A percentile compares a stretch with the other conserved stretches of the same genome.
Conservation (phyloP, 2,113 vertebrate species). For the Mola mola region DNA sequence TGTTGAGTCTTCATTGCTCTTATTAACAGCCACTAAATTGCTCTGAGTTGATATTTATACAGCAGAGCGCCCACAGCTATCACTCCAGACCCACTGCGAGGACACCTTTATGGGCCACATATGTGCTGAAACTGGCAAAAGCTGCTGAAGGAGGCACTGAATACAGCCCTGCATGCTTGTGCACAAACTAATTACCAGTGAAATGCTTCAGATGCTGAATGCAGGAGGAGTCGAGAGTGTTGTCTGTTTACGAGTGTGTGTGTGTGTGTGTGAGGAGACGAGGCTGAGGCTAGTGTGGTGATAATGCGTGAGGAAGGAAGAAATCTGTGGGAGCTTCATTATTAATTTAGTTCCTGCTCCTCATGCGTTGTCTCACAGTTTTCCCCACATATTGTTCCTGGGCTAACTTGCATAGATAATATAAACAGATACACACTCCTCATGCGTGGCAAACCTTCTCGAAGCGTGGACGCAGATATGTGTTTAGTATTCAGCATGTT, state of each 20-base stretch:
- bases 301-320: slow-evolving; percentile 16
- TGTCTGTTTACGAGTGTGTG: neutral
- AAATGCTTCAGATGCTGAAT: slow-evolving; percentile 27
- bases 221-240: slow-evolving; percentile 13
- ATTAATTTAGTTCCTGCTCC: slow-evolving; percentile 55
- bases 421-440: slow-evolving; percentile 6
- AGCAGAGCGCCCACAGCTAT: slow-evolving; percentile 29
- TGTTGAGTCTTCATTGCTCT: slow-evolving; percentile 47
- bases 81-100: slow-evolving; percentile 22
- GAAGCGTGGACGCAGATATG: neutral
- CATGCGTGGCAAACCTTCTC: slow-evolving; percentile 1
- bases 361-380: slow-evolving; percentile 26
- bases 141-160: slow-evolving; percentile 47
- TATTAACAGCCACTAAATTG: slow-evolving; percentile 43
- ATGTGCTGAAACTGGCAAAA: slow-evolving; percentile 47
- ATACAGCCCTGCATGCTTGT: slow-evolving; percentile 38
- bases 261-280: neutral
- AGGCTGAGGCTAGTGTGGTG: neutral
- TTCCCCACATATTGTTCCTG: slow-evolving; percentile 18
- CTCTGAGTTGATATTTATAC: slow-evolving; percentile 33
- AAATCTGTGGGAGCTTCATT: slow-evolving; percentile 52
- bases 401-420: neutral
- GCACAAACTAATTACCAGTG: slow-evolving; percentile 47
- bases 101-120: slow-evolving; percentile 14
- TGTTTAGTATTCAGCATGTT: slow-evolving; percentile 30